Evolutionary conservation across 2,797 vertebrate species (phyloP), one percentile per base, ranked within the genome.

Genomic region (Tamandua tetradactyla): DNA sequence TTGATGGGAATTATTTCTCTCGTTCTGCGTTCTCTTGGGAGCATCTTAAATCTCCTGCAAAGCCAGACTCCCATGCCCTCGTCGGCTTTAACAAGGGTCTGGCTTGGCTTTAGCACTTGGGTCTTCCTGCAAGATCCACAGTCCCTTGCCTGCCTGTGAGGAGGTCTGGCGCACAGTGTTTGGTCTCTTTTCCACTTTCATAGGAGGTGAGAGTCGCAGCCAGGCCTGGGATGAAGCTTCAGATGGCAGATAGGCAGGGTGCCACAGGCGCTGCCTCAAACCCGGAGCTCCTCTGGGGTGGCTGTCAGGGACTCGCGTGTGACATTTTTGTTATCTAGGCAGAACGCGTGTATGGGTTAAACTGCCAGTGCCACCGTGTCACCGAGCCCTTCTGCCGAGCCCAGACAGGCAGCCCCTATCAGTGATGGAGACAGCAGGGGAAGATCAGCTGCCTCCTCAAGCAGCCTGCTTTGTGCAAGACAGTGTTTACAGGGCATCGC

Each of bases 301-400:
- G 91, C 96, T 97, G 94, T 97, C 97, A 93, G 47, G 47, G 89
- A 89, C 55, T 95, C 94, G 78, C 3, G 94, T 0, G 1, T 92
- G 93, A 95, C 52, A 3, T 20, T 95, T 96, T 92, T 92, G 79
- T 97, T 97, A 98, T 97, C 90, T 97, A 96, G 96, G 96, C 95
- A 97, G 95, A 69, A 96, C 83, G 74, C 93, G 74, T 68, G 88
- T 97, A 98, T 97, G 96, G 92, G 94, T 98, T 97, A 97, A 97
- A 83, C 83, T 97, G 96, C 94, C 92, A 59, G 79, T 87, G 92
- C 84, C 89, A 93, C 93, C 18, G 8, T 7, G 11, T 97, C 97
- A 97, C 95, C 32, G 62, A 95, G 96, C 76, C 92, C 94, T n/a
- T 96, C 94, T 82, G 91, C 94, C 25, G 94, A 96, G 86, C 93